Base-by-base conservation (phyloP, 1,140 invertebrate species). In the Antheraea mylitta region DNA sequence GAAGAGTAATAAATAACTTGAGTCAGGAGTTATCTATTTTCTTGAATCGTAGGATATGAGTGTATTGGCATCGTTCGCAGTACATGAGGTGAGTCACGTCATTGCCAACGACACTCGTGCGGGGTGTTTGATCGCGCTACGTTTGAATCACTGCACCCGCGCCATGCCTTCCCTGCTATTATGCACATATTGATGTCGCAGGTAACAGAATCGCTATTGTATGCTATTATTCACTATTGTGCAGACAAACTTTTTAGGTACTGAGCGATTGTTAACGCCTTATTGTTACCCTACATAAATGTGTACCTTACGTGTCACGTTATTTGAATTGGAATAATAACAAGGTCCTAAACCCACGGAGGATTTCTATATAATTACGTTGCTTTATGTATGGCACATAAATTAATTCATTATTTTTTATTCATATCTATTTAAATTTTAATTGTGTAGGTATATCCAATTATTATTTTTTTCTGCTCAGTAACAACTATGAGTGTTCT, bases 161-260 rank as follows among this genome's bases (percentile, higher is more conserved):
- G 63, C 69, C 82, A 77, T 69, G 38, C 72, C 67, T 38, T 67
- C 78, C 80, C 79, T 80, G 82, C 80, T 80, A 88, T 89, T 91
- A 89, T 91, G 87, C 89, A 91, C 87, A 89, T 90, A 88, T 80
- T 91, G 86, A 90, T 91, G 87, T 75, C 85, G 77, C 88, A 90
- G 88, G 87, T 89, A 91, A 90, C 83, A 81, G 80, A 91, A 87
- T 87, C 83, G 79, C 88, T 75, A 91, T 91, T 91, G 89, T 91
- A 86, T 90, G 82, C 87, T 82, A 78, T 85, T 82, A 78, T 85
- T 82, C 82, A 77, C 89, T 81, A 91, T 91, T 91, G 89, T 91
- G 80, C 83, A 80, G 81, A 78, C 82, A 71, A 87, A 90, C 84
- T 89, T 90, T 90, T 88, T 84, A 85, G 86, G 83, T 78, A 82